Conservation (phyloP, 2,888 invertebrate genomes). For the Amblyteles armatorius region DNA sequence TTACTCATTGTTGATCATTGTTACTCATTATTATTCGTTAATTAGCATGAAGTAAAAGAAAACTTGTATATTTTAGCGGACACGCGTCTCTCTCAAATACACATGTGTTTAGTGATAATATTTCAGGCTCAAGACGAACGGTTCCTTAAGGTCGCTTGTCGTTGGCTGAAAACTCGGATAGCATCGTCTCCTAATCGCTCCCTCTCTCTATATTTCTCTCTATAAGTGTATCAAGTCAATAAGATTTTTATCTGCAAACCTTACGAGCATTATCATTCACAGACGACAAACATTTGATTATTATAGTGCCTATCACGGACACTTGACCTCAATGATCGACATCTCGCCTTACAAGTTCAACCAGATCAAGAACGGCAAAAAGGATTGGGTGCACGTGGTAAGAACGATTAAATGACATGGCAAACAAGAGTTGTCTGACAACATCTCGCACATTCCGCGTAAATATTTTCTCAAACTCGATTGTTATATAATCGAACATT, state of each 20-base stretch:
- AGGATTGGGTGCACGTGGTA: slow-evolving; percentile 95
- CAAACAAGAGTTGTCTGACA: background rate
- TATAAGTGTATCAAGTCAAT: slow-evolving; percentile 12
- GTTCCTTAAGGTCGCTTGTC: slow-evolving; percentile 56
- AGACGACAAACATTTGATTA: slow-evolving; percentile 70
- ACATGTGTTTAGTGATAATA: slow-evolving; percentile 35
- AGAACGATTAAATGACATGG: slow-evolving; percentile 82
- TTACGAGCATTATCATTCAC: slow-evolving; percentile 7
- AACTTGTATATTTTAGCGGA: slow-evolving; percentile 51
- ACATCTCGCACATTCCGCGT: no score
- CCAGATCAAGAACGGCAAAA: slow-evolving; percentile 93
- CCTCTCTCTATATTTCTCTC: slow-evolving; percentile 12
- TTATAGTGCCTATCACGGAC: slow-evolving; percentile 99
- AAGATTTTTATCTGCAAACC: background rate
- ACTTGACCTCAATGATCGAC: slow-evolving; percentile 97
- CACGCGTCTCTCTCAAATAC: slow-evolving; percentile 6
- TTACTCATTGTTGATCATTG: background rate
- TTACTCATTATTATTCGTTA: background rate
- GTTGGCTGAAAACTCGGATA: slow-evolving; percentile 53
- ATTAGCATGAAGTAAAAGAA: slow-evolving; percentile 13
- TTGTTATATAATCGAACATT: background rate
- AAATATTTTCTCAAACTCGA: slow-evolving; percentile 13
- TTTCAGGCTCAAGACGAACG: slow-evolving; percentile 59
- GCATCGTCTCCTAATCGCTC: slow-evolving; percentile 10
- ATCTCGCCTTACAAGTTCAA: slow-evolving; percentile 99